Conservation (phyloP, 2,113 vertebrate species). For the Ochotona curzoniae region DNA sequence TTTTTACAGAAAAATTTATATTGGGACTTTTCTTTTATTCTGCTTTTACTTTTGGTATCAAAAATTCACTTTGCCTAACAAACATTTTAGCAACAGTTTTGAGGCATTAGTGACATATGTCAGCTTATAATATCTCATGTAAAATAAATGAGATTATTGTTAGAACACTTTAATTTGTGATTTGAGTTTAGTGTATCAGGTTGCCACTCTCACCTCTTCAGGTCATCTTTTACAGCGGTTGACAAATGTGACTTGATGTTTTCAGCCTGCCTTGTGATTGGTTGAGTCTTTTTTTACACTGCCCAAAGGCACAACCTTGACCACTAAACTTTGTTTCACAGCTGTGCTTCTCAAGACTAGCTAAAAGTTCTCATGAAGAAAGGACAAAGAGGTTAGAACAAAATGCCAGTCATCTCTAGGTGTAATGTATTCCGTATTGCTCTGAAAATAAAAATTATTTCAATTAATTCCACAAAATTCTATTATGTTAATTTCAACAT, state of each 20-base stretch:
- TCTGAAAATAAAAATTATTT: constrained; percentile 48
- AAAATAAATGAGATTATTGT: neutral
- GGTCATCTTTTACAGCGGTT: constrained; percentile 68
- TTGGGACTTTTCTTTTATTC: neutral
- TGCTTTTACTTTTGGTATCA: neutral
- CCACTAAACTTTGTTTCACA: constrained; percentile 64
- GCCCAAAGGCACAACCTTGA: constrained; percentile 75
- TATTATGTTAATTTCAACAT: constrained; percentile 38
- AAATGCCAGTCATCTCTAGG: constrained; percentile 70
- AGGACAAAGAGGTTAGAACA: constrained; percentile 79
- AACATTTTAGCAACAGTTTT: neutral
- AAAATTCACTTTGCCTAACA: neutral
- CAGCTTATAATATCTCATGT: neutral
- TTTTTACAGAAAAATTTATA: neutral
- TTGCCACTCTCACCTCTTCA: constrained; percentile 44
- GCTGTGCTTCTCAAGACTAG: neutral
- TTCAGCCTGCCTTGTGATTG: constrained; percentile 42
- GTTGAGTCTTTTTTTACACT: neutral
- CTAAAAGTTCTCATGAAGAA: constrained; percentile 83
- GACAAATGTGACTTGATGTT: constrained; percentile 70
- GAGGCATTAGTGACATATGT: neutral
- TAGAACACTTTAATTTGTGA: neutral
- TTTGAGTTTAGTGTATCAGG: constrained; percentile 3
- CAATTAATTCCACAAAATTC: neutral
- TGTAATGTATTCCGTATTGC: constrained; percentile 47